Conservation (phyloP, 2,888 invertebrate genomes). For the Neoaliturus tenellus region DNA sequence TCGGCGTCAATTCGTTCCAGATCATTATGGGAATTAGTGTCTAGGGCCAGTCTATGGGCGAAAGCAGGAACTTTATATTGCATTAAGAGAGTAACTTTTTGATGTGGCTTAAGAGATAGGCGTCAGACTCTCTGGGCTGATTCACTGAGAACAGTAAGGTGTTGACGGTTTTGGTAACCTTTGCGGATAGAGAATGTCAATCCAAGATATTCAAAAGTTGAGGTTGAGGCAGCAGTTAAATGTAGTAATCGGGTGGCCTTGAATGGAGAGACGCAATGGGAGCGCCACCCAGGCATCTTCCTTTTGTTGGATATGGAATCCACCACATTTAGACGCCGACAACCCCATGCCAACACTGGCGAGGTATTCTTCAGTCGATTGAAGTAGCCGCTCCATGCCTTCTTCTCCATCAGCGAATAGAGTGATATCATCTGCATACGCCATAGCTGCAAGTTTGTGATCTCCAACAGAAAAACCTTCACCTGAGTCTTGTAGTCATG, state of each 20-base stretch:
- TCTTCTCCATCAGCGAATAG: not conserved
- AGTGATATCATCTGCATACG: no score
- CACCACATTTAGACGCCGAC: not conserved
- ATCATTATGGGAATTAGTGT: not conserved
- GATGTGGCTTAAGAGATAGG: not conserved
- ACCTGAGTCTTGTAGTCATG: not conserved
- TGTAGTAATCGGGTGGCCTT: not conserved
- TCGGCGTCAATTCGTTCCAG: not conserved
- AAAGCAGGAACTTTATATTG: not conserved
- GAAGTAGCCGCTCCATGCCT: not conserved
- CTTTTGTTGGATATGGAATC: not conserved
- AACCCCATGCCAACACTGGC: not conserved
- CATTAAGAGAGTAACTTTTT: not conserved
- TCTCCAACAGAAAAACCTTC: not conserved
- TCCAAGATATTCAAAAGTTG: not conserved
- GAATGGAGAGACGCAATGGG: not conserved
- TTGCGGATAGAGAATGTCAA: not conserved
- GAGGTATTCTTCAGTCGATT: not conserved
- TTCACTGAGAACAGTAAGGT: not conserved
- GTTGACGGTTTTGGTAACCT: not conserved
- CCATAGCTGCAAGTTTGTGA: not conserved
- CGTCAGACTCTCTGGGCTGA: not conserved
- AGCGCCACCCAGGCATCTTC: not conserved
- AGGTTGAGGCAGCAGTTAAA: not conserved
- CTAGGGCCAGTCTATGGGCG: not conserved